Evolutionary conservation across 1,140 invertebrate genomes (phyloP), one percentile per base, ranked within the genome.

Genomic region (Mycetomoellerius zeteki): DNA sequence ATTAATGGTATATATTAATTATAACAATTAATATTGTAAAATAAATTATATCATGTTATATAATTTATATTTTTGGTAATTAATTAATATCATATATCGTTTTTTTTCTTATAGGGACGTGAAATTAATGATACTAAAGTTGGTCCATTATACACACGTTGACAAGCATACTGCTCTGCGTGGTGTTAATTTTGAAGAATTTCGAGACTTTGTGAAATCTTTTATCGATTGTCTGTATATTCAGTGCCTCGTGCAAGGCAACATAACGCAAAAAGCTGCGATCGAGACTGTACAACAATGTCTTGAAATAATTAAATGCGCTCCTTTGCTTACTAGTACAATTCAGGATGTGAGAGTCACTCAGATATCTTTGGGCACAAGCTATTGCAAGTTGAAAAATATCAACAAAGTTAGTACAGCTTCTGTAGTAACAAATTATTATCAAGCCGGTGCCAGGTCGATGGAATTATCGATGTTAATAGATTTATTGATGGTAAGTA

Each of bases 341-440:
- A 77, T 87, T 37, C 93, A 93, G 7, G 73, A 96, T 93, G 91
- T 96, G 14, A 93, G 93, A 77, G 95, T 97, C 0, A 94, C 94
- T 64, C 94, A 97, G 92, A 85, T 99, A 60, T 97, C 97, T 0
- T 73, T 94, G 19, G 97, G 97, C 5, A 96, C 96, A 69, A 95
- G 96, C 47, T 97, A 96, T 89, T 96, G 97, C 77, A 96, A 97
- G 73, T 95, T 98, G 21, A 94, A 96, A 86, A 97, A 97, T 27
- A 96, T 98, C 62, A 98, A 98, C 93, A 93, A 93, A 19, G 94
- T 96, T 5, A 98, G 99, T 90, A 96, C 96, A 3, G 99, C 99
- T 94, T 98, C 98, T 10, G 96, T 98, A 60, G 96, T 99, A 30
- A 97, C 97, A 19, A 98, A 99, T 94, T 99, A 99, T 94, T 99